Evolutionary conservation across 2,113 vertebrate genomes (phyloP).

Genomic region (Sphaerodactylus townsendi): DNA sequence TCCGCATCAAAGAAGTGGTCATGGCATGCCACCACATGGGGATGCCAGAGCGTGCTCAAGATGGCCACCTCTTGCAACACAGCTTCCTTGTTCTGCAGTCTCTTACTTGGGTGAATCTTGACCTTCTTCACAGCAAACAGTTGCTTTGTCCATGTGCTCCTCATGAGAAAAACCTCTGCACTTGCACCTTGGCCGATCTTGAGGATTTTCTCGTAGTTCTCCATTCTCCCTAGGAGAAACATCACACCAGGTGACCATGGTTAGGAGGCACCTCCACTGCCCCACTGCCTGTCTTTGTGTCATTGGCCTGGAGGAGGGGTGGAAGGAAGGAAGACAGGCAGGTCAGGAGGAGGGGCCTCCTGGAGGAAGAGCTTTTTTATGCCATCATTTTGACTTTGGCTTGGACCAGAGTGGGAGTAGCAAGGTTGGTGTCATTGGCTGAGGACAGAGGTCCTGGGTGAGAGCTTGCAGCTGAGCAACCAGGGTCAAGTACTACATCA

Average conservation of each 20-base stretch:
- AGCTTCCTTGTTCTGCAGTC: slow-evolving; percentile 59
- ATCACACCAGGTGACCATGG: background rate
- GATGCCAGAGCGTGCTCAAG: slow-evolving; percentile 71
- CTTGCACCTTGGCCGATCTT: slow-evolving; percentile 75
- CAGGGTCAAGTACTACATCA: slow-evolving; percentile 1
- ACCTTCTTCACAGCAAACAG: slow-evolving; percentile 78
- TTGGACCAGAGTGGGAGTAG: too few species aligned
- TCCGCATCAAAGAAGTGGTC: slow-evolving; percentile 62
- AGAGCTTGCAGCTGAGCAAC: background rate
- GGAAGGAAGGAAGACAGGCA: background rate
- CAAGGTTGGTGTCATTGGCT: background rate
- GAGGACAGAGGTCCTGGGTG: background rate
- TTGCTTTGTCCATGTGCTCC: slow-evolving; percentile 60
- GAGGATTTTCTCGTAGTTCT: slow-evolving; percentile 73
- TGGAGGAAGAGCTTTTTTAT: background rate
- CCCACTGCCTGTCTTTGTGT: background rate
- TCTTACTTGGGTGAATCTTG: slow-evolving; percentile 55
- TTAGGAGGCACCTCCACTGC: background rate
- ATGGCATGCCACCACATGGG: slow-evolving; percentile 76
- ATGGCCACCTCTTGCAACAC: slow-evolving; percentile 79
- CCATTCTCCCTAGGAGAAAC: slow-evolving; percentile 59
- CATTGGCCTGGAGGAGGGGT: too few species aligned
- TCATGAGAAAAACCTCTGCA: slow-evolving; percentile 80
- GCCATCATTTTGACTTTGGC: background rate
- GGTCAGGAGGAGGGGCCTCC: too few species aligned